Evolutionary conservation across 2,797 vertebrate genomes (phyloP).

Genomic region (Gastrophryne carolinensis): DNA sequence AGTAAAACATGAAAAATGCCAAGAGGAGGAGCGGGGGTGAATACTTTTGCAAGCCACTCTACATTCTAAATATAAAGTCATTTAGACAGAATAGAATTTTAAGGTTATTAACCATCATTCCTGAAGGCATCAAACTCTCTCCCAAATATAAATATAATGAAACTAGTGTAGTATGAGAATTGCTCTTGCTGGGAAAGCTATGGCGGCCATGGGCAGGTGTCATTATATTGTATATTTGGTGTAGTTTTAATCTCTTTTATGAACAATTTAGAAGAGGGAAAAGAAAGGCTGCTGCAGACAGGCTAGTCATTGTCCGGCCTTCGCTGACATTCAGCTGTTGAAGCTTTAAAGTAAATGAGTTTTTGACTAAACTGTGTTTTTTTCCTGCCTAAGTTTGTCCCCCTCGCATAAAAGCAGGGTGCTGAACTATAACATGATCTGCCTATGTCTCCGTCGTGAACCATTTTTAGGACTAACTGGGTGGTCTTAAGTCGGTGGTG

Average conservation of each 20-base stretch:
- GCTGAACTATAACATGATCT: slow-evolving; percentile 74
- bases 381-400: slow-evolving; percentile 68
- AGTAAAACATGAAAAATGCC: too few relatives aligned
- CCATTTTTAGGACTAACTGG: slow-evolving; percentile 78
- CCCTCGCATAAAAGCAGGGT: slow-evolving; percentile 70
- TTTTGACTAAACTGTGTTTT: slow-evolving; percentile 66
- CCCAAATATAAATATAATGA: too few relatives aligned
- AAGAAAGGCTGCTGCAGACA: slow-evolving; percentile 68
- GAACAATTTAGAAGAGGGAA: slow-evolving; percentile 65
- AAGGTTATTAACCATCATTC: too few relatives aligned
- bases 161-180: too few relatives aligned
- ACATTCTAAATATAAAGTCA: too few relatives aligned
- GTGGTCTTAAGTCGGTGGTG: slow-evolving; percentile 83
- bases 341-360: slow-evolving; percentile 78
- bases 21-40: too few relatives aligned
- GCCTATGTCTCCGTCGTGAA: slow-evolving; percentile 71
- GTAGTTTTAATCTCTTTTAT: slow-evolving; percentile 63
- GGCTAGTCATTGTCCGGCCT: slow-evolving; percentile 69
- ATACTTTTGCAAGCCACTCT: too few relatives aligned
- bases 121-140: too few relatives aligned
- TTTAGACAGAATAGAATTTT: too few relatives aligned
- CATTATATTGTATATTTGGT: slow-evolving; percentile 69
- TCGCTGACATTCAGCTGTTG: slow-evolving; percentile 75
- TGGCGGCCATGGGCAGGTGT: slow-evolving; percentile 72
- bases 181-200: too few relatives aligned